Evolutionary conservation across 2,113 vertebrate species (phyloP).

Genomic region (Cyprichromis sp.): DNA sequence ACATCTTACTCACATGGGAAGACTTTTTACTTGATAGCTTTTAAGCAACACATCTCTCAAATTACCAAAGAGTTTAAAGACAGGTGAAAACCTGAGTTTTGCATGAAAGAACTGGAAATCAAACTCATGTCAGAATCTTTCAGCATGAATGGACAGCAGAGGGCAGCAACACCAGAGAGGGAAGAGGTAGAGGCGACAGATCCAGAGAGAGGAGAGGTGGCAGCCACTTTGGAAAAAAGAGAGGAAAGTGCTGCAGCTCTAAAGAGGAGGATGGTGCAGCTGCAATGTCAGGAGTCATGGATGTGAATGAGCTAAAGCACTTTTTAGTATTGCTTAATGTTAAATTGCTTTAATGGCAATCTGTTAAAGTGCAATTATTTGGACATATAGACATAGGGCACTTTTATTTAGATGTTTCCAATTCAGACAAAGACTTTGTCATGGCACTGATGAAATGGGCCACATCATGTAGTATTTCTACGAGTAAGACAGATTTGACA

Average conservation of each 20-base stretch:
- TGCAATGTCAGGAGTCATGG: not conserved
- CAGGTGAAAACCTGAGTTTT: not conserved
- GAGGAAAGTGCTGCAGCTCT: not conserved
- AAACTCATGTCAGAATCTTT: not conserved
- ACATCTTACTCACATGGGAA: not conserved
- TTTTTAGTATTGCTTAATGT: not conserved
- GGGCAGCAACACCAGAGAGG: not conserved
- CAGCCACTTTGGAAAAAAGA: not conserved
- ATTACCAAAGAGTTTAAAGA: not conserved
- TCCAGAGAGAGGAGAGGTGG: not conserved
- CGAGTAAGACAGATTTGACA: not conserved
- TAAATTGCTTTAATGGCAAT: not conserved
- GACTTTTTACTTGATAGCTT: not conserved
- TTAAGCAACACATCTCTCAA: not conserved
- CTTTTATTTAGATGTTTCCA: not conserved
- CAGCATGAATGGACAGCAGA: not conserved
- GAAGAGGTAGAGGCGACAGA: rapidly evolving
- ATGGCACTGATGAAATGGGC: not conserved
- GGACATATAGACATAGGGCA: not conserved
- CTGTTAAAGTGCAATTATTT: not conserved
- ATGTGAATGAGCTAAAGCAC: not conserved
- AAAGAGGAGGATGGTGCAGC: not conserved
- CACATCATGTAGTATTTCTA: not conserved
- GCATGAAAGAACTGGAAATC: not conserved
- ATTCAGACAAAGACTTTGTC: not conserved